Conservation (phyloP, 2,888 invertebrate genomes). For the Eledone cirrhosa region DNA sequence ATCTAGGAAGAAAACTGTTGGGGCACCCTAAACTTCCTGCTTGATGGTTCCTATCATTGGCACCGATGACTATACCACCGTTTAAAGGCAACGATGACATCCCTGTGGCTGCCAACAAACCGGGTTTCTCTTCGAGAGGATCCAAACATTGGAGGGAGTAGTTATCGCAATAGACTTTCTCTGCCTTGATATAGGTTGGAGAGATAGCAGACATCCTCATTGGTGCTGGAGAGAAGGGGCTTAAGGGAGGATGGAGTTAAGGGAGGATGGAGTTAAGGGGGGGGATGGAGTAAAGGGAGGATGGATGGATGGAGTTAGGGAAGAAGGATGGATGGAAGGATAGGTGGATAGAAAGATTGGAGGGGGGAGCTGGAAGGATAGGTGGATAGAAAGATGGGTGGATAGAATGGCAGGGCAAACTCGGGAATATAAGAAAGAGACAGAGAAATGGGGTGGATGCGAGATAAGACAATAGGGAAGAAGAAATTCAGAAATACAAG, state of each 20-base stretch:
- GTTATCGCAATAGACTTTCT: conserved; percentile 14
- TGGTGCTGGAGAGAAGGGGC: not conserved
- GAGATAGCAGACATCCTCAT: not conserved
- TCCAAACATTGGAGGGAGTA: conserved; percentile 4
- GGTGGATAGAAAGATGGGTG: too few species aligned
- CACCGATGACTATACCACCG: not conserved
- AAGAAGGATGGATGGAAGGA: not conserved
- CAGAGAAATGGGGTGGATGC: too few species aligned
- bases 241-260: not conserved
- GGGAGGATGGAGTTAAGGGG: not conserved
- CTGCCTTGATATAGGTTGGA: conserved; percentile 11
- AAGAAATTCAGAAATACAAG: too few species aligned
- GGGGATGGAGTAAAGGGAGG: not conserved
- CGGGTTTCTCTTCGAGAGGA: not conserved
- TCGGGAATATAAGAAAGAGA: too few species aligned
- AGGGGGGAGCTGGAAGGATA: too few species aligned
- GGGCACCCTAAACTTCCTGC: not conserved
- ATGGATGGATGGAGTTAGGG: not conserved
- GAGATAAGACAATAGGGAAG: too few species aligned
- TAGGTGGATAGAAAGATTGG: too few species aligned
- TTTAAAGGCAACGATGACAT: not conserved
- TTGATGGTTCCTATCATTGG: not conserved
- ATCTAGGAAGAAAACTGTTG: not conserved
- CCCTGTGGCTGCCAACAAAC: not conserved
- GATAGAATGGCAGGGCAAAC: too few species aligned